Percentiles rank a stretch among this genome's conserved stretches.
Conservation (phyloP, 1,140 invertebrate species). For the Maniola jurtina region DNA sequence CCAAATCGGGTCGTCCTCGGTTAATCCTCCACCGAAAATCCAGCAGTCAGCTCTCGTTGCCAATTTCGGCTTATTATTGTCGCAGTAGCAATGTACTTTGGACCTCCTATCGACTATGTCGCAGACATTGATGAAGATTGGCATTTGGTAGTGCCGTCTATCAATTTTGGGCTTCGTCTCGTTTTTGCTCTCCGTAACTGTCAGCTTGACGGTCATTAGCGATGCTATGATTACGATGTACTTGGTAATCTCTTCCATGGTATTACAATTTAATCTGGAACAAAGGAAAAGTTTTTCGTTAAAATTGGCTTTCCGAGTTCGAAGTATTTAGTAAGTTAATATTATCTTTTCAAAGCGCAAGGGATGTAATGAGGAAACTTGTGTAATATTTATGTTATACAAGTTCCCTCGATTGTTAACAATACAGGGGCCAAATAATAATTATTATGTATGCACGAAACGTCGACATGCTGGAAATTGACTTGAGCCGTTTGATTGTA, state of each 20-base stretch:
- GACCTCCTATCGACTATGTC: constrained; percentile 68
- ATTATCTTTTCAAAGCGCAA: neutral
- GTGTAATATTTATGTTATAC: neutral
- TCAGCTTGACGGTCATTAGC: constrained; percentile 60
- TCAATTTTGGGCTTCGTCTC: constrained; percentile 59
- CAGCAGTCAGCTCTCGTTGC: constrained; percentile 79
- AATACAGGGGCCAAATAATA: no score
- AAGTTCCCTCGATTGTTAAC: neutral
- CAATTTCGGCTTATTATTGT: constrained; percentile 65
- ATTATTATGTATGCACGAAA: no score
- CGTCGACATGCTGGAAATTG: no score
- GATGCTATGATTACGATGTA: constrained; percentile 66
- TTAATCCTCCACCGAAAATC: constrained; percentile 82
- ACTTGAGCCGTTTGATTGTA: no score
- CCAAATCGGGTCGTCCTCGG: constrained; percentile 84
- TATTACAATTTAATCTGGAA: constrained; percentile 51
- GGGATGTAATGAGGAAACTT: neutral
- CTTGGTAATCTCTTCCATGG: constrained; percentile 64
- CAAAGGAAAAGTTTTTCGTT: constrained; percentile 39
- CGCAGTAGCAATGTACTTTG: constrained; percentile 75
- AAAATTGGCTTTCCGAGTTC: constrained; percentile 7
- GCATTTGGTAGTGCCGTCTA: constrained; percentile 59
- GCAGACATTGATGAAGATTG: constrained; percentile 70
- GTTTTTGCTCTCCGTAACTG: constrained; percentile 63
- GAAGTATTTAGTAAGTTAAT: constrained; percentile 6